Evolutionary conservation across 1,140 invertebrate genomes (phyloP).

Genomic region (Aphelenchoides besseyi): DNA sequence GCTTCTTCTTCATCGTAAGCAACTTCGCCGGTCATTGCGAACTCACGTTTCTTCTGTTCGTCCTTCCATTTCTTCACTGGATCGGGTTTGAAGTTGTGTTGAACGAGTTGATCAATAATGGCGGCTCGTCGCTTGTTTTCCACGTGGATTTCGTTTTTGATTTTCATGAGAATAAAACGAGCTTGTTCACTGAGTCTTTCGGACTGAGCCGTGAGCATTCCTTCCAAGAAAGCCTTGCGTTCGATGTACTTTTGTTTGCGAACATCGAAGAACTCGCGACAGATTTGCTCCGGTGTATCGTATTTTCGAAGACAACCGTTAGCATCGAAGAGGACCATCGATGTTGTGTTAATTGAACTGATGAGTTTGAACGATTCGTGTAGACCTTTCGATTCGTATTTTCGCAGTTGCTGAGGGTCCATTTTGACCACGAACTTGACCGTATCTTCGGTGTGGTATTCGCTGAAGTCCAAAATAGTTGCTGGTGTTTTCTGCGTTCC

Average conservation of each 20-base stretch:
- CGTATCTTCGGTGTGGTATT: conserved; percentile 90
- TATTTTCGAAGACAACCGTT: conserved; percentile 79
- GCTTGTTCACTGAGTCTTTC: conserved; percentile 75
- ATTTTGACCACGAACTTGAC: conserved; percentile 84
- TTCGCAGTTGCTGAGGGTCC: conserved; percentile 74
- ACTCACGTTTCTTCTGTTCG: conserved; percentile 63
- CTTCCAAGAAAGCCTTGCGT: conserved; percentile 84
- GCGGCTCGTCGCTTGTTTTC: conserved; percentile 86
- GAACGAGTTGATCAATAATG: conserved; percentile 83
- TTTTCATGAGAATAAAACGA: conserved; percentile 91
- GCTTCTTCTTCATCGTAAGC: conserved; percentile 51
- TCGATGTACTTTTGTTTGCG: conserved; percentile 79
- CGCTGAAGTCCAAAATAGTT: conserved; percentile 71
- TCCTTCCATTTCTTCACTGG: conserved; percentile 90
- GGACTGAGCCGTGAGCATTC: conserved; percentile 83
- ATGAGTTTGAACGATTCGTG: conserved; percentile 88
- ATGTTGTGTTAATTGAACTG: conserved; percentile 70
- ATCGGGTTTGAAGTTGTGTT: conserved; percentile 84
- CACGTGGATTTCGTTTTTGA: conserved; percentile 84
- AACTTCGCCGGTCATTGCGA: conserved; percentile 53
- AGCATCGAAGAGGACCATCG: conserved; percentile 91
- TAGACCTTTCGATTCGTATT: conserved; percentile 78
- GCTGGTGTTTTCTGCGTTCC: conserved; percentile 70
- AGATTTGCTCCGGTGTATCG: conserved; percentile 76
- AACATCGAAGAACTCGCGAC: conserved; percentile 79